phyloP scores from a whole-genome alignment of 1,140 invertebrate species.

The Drosophila gunungcola region DNA sequence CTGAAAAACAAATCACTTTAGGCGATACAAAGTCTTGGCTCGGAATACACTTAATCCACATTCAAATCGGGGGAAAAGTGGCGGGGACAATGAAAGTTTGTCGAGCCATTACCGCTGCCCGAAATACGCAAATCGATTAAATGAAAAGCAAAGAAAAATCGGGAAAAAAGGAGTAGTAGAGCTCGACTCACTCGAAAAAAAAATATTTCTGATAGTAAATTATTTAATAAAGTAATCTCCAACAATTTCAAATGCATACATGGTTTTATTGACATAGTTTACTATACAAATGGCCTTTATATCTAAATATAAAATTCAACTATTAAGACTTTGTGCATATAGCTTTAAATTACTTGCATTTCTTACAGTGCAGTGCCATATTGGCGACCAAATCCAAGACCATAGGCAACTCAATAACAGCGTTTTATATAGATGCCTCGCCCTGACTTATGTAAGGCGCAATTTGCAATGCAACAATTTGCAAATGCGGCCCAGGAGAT shows the following conservation, averaged over 20 bases:
- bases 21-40: slow-evolving; percentile 69
- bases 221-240: too few species aligned
- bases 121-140: slow-evolving; percentile 81
- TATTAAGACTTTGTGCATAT: not conserved
- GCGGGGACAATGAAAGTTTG: slow-evolving; percentile 67
- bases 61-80: slow-evolving; percentile 41
- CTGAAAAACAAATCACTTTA: slow-evolving; percentile 82
- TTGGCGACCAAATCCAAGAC: slow-evolving; percentile 4
- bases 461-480: slow-evolving; percentile 67
- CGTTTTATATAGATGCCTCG: slow-evolving; percentile 30
- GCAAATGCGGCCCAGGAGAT: slow-evolving; percentile 77
- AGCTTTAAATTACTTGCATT: not conserved
- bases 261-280: too few species aligned
- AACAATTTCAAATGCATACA: too few species aligned
- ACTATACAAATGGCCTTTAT: too few species aligned
- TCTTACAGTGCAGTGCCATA: slow-evolving; percentile 5
- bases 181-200: not conserved
- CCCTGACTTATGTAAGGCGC: slow-evolving; percentile 50
- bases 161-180: not conserved
- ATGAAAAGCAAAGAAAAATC: slow-evolving; percentile 25
- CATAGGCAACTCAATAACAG: slow-evolving; percentile 31
- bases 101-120: slow-evolving; percentile 71
- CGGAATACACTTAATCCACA: slow-evolving; percentile 81
- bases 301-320: not conserved
- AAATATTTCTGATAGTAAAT: too few species aligned